Evolutionary conservation across 2,113 vertebrate species (phyloP), one percentile per base, ranked within the genome.

Genomic region (Poecile atricapillus): DNA sequence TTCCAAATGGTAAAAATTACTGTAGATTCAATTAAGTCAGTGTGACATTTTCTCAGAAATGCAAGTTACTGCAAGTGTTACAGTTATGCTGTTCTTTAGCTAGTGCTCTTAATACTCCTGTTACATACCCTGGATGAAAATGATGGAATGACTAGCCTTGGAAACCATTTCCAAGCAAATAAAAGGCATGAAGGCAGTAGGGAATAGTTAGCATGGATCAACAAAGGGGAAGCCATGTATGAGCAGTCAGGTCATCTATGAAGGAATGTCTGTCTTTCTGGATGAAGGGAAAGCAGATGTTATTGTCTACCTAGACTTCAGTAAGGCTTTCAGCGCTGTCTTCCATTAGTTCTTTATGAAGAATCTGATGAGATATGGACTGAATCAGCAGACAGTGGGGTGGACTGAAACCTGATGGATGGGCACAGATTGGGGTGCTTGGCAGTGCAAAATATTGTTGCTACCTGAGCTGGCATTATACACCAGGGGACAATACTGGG

Each of bases 361-460:
- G 71, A 78, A 73, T 23, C 19, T 64, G 55, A 33, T 75, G 31
- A 43, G 16, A 15, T n/a, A n/a, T 7, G 16, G 6, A 11, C 28
- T 44, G 27, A 65, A 59, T 24, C 33, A 65, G 22, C 35, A 31
- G n/a, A 8, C n/a, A 71, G 50, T 27, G 43, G 13, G 7, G 8
- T 50, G 35, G 37, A 33, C 12, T 24, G 33, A 74, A 74, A n/a
- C n/a, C 25, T 58, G 25, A 30, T 63, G 49, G 8, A n/a, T 67
- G 33, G 68, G 5, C 31, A 28, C 35, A n/a, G 33, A 50, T 15
- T 0, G 0, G 27, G 37, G 22, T 50, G 37, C 28, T 1, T 17
- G 13, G 27, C 25, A 52, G 15, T 46, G 28, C 44, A 33, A 58
- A 73, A 50, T 14, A 19, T 25, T 37, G 12, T 25, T 74, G 27